phyloP scores from a whole-genome alignment of 2,113 vertebrate species.

The Centropristis striata region DNA sequence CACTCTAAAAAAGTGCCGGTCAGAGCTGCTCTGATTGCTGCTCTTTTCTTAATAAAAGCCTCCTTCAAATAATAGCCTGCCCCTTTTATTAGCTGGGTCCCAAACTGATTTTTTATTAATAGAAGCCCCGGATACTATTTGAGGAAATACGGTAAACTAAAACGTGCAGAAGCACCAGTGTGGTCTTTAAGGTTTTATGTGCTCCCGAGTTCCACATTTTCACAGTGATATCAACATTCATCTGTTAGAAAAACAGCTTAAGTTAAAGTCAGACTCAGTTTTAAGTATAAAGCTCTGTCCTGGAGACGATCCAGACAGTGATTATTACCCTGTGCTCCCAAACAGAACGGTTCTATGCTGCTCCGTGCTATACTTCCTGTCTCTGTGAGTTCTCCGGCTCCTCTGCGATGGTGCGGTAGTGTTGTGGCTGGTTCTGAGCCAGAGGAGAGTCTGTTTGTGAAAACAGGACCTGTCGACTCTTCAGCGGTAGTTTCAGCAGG shows the following conservation, averaged over 20 bases:
- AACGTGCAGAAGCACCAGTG: neutral
- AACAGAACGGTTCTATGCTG: neutral
- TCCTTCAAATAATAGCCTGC: no score
- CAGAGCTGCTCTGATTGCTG: no score
- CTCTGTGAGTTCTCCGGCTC: conserved; percentile 30
- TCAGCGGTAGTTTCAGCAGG: conserved; percentile 73
- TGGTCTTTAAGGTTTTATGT: neutral
- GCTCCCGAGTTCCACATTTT: neutral
- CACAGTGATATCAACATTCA: conserved; percentile 10
- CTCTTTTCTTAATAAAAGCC: no score
- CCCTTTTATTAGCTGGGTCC: no score
- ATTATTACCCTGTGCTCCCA: conserved; percentile 1
- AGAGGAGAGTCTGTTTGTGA: conserved; percentile 61
- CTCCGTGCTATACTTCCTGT: neutral
- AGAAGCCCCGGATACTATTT: no score
- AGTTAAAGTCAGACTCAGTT: neutral
- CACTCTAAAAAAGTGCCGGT: no score
- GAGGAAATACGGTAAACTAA: no score
- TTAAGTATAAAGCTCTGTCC: neutral
- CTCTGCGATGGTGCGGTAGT: conserved; percentile 76
- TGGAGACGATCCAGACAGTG: neutral
- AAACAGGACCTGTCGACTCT: conserved; percentile 61
- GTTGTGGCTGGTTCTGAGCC: conserved; percentile 75
- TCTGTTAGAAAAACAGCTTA: neutral
- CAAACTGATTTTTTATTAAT: no score